Percentiles rank a stretch among this genome's conserved stretches.
These are phyloP conservation scores for Shinisaurus crocodilurus DNA, from an alignment of 2,113 vertebrate genomes.

Conservation along the genomic window DNA sequence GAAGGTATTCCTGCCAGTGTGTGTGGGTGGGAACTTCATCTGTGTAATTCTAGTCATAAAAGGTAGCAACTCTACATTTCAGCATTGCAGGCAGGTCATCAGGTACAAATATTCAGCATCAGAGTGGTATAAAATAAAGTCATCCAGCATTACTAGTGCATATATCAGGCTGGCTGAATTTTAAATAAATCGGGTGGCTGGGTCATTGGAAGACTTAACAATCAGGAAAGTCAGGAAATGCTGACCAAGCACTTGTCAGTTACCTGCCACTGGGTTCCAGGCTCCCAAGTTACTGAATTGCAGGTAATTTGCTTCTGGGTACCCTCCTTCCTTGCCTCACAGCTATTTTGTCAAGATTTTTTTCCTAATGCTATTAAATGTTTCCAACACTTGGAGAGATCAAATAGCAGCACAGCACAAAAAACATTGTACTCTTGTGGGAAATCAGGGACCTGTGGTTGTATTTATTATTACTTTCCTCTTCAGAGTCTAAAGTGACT, in stretches of 20 bases:
- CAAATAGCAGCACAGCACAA: background rate
- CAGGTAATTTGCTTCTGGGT: background rate
- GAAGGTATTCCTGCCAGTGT: too few species aligned
- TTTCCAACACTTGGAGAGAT: background rate
- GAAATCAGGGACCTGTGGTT: background rate
- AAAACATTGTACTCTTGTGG: background rate
- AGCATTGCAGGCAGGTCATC: background rate
- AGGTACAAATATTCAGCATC: background rate
- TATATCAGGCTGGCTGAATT: background rate
- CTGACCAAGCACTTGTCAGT: constrained; percentile 2
- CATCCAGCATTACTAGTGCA: background rate
- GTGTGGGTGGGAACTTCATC: background rate
- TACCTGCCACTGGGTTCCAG: background rate
- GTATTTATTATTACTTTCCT: background rate
- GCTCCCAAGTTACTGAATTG: background rate
- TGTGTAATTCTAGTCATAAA: background rate
- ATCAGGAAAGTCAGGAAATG: constrained; percentile 1
- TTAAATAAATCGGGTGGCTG: background rate
- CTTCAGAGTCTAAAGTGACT: background rate
- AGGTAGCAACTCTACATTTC: background rate
- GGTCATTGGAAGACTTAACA: background rate
- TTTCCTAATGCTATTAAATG: background rate
- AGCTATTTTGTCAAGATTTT: background rate
- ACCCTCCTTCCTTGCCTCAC: background rate
- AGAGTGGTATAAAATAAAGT: background rate